These are phyloP conservation scores for Heptranchias perlo DNA, from an alignment of 2,113 vertebrate species.

Conservation along the genomic window DNA sequence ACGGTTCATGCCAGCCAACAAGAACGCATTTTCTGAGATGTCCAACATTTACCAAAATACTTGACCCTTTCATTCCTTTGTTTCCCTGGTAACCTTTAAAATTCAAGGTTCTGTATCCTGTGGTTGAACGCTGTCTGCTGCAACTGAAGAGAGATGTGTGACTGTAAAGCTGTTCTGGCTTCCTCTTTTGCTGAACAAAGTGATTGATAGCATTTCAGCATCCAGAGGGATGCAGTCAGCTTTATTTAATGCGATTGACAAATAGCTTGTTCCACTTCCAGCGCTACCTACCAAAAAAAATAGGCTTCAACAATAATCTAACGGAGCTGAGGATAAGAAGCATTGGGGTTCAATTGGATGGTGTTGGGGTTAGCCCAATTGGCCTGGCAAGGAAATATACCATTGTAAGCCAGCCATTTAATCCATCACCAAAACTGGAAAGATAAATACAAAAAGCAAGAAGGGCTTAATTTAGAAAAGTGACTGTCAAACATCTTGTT, in stretches of 20 bases:
- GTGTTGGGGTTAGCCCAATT: background rate
- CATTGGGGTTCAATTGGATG: background rate
- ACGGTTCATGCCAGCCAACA: background rate
- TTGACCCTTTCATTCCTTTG: background rate
- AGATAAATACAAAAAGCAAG: too few species aligned
- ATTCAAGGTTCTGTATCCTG: background rate
- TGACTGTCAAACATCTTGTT: background rate
- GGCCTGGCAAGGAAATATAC: background rate
- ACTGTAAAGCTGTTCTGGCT: background rate
- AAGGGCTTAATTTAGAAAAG: background rate
- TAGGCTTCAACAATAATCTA: background rate
- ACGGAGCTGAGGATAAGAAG: background rate
- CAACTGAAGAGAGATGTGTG: background rate
- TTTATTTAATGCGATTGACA: background rate
- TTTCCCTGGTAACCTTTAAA: background rate
- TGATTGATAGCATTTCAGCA: too few species aligned
- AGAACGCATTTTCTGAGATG: background rate
- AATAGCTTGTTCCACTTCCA: background rate
- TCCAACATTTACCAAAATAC: background rate
- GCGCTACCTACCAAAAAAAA: background rate
- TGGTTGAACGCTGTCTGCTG: background rate
- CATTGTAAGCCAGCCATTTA: background rate
- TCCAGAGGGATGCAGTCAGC: background rate
- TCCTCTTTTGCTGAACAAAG: background rate
- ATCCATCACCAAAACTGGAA: background rate